Conservation (phyloP, 2,888 invertebrate genomes). For the Drosophila neonasuta region DNA sequence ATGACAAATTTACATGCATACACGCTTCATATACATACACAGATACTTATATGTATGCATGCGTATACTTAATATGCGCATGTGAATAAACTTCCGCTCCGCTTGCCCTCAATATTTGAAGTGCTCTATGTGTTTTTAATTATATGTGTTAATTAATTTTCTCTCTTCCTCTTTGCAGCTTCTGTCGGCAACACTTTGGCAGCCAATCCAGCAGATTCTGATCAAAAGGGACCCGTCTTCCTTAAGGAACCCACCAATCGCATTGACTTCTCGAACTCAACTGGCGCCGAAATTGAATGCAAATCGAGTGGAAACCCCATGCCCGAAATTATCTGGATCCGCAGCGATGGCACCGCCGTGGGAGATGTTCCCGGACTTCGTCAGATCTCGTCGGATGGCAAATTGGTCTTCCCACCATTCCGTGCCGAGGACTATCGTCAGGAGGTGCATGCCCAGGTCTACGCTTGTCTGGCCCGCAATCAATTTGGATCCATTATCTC, state of each 20-base stretch:
- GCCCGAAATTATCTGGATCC: slow-evolving; percentile 96
- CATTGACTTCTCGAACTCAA: slow-evolving; percentile 96
- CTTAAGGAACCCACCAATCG: slow-evolving; percentile 95
- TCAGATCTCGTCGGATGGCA: slow-evolving; percentile 94
- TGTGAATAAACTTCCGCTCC: slow-evolving; percentile 51
- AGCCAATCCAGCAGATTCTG: slow-evolving; percentile 85
- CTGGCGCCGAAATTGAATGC: slow-evolving; percentile 95
- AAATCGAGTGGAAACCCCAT: slow-evolving; percentile 94
- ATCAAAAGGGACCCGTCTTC: slow-evolving; percentile 94
- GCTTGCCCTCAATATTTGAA: slow-evolving; percentile 47
- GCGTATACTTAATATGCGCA: slow-evolving; percentile 9
- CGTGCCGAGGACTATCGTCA: slow-evolving; percentile 96
- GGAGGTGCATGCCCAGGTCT: slow-evolving; percentile 96
- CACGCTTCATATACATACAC: neutral
- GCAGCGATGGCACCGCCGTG: slow-evolving; percentile 94
- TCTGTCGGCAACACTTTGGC: slow-evolving; percentile 60
- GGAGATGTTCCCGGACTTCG: slow-evolving; percentile 94
- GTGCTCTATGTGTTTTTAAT: slow-evolving; percentile 38
- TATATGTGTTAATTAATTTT: slow-evolving; percentile 29
- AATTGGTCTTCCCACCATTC: slow-evolving; percentile 96
- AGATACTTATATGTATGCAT: neutral
- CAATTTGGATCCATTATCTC: slow-evolving; percentile 95
- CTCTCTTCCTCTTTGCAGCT: slow-evolving; percentile 34
- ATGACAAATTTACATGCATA: slow-evolving; percentile 39
- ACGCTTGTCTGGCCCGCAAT: slow-evolving; percentile 95